Percentiles rank a stretch among this genome's conserved stretches.
phyloP scores from a whole-genome alignment of 2,113 vertebrate species.

The Cheilinus undulatus region DNA sequence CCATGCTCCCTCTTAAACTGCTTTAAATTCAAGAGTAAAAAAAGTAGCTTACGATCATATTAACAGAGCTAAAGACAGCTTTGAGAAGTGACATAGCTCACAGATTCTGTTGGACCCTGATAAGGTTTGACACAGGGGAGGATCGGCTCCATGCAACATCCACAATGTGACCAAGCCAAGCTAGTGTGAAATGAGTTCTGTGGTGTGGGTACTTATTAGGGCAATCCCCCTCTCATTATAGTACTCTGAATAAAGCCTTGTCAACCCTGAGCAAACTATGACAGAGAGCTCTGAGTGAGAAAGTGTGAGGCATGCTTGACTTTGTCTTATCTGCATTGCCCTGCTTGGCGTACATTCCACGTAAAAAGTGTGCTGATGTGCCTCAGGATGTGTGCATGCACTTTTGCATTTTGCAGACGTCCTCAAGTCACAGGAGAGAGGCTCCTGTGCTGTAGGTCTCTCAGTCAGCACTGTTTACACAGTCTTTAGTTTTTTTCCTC shows the following conservation, averaged over 20 bases:
- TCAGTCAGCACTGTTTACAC: conserved; percentile 39
- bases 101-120: neutral
- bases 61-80: neutral
- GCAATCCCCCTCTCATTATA: conserved; percentile 14
- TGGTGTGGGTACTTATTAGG: conserved; percentile 12
- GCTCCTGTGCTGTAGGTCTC: conserved; percentile 40
- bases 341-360: conserved; percentile 28
- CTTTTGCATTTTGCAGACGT: conserved; percentile 9
- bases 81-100: conserved; percentile 15
- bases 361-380: conserved; percentile 22
- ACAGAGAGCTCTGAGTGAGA: conserved; percentile 4
- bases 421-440: conserved; percentile 15
- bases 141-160: conserved; percentile 14
- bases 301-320: conserved; percentile 3
- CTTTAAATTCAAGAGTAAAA: conserved; percentile 7
- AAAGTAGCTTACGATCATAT: conserved; percentile 1
- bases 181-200: conserved; percentile 32
- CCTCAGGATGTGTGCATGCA: conserved; percentile 34
- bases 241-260: conserved; percentile 19
- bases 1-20: neutral
- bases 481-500: conserved; percentile 28
- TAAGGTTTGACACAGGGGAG: conserved; percentile 10
- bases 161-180: conserved; percentile 14
- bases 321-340: conserved; percentile 34
- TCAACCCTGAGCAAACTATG: conserved; percentile 27